Conservation (phyloP, 2,113 vertebrate species). For the Pyrgilauda ruficollis region DNA sequence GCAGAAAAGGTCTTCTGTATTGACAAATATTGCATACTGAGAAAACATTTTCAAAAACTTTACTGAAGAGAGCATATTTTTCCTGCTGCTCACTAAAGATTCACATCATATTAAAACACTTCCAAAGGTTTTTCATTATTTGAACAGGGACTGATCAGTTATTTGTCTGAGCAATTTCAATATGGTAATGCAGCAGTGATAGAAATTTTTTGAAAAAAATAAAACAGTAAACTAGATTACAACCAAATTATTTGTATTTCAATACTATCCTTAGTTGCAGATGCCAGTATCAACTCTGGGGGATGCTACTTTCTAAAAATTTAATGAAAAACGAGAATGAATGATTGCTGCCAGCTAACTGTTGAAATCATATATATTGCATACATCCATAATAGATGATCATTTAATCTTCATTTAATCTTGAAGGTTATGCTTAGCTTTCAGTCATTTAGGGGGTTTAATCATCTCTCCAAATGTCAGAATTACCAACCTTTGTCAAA, state of each 20-base stretch:
- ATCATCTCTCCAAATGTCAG: slow-evolving; percentile 10
- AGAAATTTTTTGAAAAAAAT: not conserved
- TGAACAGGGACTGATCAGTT: not conserved
- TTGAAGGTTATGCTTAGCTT: not conserved
- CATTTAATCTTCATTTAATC: slow-evolving; percentile 36
- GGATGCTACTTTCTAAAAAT: not conserved
- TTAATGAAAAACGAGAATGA: not conserved
- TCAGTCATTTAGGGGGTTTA: slow-evolving; percentile 1
- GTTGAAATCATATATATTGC: slow-evolving; percentile 1
- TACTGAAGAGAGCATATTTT: not conserved
- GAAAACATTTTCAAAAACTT: not conserved
- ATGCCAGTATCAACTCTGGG: not conserved
- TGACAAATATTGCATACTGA: not conserved
- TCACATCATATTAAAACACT: not conserved
- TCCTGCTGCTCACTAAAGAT: not conserved
- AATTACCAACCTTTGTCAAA: slow-evolving; percentile 3
- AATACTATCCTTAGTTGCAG: not conserved
- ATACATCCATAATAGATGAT: not conserved
- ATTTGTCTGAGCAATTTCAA: not conserved
- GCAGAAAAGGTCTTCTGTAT: slow-evolving; percentile 15
- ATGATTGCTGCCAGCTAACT: slow-evolving; percentile 11
- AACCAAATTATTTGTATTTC: not conserved
- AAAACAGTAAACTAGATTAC: not conserved
- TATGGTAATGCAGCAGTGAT: not conserved
- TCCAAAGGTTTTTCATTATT: not conserved